Base-by-base conservation (phyloP, 2,113 vertebrate genomes). In the Catharus fuscescens region DNA sequence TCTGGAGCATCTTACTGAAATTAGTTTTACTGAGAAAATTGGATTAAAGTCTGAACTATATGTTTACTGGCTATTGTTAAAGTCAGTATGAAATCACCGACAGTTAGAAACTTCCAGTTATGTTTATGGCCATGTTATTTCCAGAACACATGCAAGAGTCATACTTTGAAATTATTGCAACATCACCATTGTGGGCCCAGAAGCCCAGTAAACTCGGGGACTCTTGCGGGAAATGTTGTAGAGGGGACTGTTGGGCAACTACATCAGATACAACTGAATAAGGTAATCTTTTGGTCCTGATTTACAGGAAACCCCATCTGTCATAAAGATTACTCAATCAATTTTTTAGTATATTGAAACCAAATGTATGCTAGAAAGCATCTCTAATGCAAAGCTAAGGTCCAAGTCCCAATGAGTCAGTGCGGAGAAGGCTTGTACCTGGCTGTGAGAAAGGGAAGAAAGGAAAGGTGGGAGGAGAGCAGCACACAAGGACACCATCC, bases 11-110 rank as follows among this genome's bases (percentile, higher is more conserved):
- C 74, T 90, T 61, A 59, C 59, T 66, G 81, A 92, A 95, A 91
- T 80, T 53, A 90, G 50, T 85, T 32, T 92, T 73, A 57, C 44
- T 56, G 83, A 72, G 59, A 93, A 87, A 85, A 92, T 56, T 45
- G 50, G 59, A 45, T 95, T 92, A 73, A 79, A 82, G 73, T 60
- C 84, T 87, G 74, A 88, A 72, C 71, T 95, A 23, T 90, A 69
- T 44, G 47, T 86, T 93, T 91, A 73, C 38, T 66, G 60, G 24
- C 56, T 93, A 91, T 95, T 93, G 86, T 96, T 94, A 80, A 94
- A 91, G 59, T 65, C 74, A 28, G 38, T 59, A 70, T 88, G 92
- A 95, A 89, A 78, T 94, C 81, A 91, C 65, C 81, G 81, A 78
- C 85, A 87, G 82, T 38, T 42, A 69, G 85, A 59, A 95, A 83